Evolutionary conservation across 1,140 invertebrate species (phyloP).

Genomic region (Marisa cornuarietis): DNA sequence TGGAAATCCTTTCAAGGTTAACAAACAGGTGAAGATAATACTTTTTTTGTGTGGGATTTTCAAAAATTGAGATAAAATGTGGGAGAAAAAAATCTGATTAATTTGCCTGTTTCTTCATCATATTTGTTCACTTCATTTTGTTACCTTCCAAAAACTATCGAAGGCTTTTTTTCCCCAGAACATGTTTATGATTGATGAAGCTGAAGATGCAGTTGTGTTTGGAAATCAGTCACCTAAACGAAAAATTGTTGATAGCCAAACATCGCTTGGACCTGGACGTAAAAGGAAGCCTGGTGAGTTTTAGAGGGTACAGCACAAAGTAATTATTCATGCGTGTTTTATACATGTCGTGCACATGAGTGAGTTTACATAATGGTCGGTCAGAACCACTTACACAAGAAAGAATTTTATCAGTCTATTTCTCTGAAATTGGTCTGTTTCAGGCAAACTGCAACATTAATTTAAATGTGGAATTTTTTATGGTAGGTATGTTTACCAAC

Average conservation of each 20-base stretch:
- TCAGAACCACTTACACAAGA: too few relatives aligned
- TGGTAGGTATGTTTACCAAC: neutral
- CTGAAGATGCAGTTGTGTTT: conserved; percentile 57
- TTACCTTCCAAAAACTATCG: neutral
- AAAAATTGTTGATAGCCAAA: conserved; percentile 49
- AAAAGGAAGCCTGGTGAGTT: conserved; percentile 78
- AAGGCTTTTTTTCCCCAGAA: conserved; percentile 33
- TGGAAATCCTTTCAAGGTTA: conserved; percentile 97
- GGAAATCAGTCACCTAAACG: conserved; percentile 49
- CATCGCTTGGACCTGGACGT: conserved; percentile 67
- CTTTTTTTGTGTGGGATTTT: neutral
- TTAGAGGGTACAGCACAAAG: neutral
- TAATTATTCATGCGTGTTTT: too few relatives aligned
- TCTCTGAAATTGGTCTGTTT: neutral
- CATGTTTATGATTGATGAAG: conserved; percentile 60
- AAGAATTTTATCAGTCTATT: neutral
- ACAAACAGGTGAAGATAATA: conserved; percentile 51
- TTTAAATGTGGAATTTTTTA: neutral
- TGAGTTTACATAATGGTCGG: too few relatives aligned
- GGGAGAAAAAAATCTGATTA: neutral
- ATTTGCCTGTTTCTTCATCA: neutral
- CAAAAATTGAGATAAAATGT: neutral
- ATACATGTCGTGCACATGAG: too few relatives aligned
- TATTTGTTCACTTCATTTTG: neutral
- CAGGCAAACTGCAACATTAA: neutral